These are phyloP conservation scores for Pristionchus arcanus DNA, from an alignment of 2,888 invertebrate genomes.

Conservation along the genomic window DNA sequence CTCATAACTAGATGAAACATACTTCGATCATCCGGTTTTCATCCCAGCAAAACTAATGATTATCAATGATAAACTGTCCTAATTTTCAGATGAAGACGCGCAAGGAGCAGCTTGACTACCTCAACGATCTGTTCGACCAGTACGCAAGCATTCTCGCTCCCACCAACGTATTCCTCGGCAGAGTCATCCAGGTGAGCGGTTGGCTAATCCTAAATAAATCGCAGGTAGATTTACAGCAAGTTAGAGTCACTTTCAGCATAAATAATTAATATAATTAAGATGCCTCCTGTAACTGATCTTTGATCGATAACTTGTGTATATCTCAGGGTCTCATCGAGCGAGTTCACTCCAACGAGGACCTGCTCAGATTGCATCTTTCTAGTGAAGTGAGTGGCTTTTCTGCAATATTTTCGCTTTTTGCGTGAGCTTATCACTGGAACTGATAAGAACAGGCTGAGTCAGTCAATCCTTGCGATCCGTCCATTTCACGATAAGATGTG, in stretches of 20 bases:
- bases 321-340: slow-evolving; percentile 62
- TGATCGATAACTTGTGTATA: not conserved
- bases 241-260: not conserved
- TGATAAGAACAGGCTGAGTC: not conserved
- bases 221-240: too few relatives aligned
- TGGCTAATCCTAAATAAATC: not conserved
- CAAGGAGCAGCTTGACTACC: slow-evolving; percentile 59
- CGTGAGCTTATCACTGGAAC: not conserved
- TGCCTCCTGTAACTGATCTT: not conserved
- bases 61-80: not conserved
- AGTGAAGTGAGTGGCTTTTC: slow-evolving; percentile 60
- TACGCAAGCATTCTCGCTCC: slow-evolving; percentile 62
- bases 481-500: not conserved
- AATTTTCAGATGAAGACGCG: slow-evolving; percentile 20
- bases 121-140: slow-evolving; percentile 63
- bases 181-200: slow-evolving; percentile 64
- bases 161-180: slow-evolving; percentile 68
- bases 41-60: too few relatives aligned
- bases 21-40: not conserved
- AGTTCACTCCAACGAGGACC: slow-evolving; percentile 61
- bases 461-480: not conserved
- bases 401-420: not conserved
- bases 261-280: not conserved
- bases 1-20: too few relatives aligned
- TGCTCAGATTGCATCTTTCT: slow-evolving; percentile 68